Conservation (phyloP, 2,797 vertebrate species). For the Sebastes aleutianus region DNA sequence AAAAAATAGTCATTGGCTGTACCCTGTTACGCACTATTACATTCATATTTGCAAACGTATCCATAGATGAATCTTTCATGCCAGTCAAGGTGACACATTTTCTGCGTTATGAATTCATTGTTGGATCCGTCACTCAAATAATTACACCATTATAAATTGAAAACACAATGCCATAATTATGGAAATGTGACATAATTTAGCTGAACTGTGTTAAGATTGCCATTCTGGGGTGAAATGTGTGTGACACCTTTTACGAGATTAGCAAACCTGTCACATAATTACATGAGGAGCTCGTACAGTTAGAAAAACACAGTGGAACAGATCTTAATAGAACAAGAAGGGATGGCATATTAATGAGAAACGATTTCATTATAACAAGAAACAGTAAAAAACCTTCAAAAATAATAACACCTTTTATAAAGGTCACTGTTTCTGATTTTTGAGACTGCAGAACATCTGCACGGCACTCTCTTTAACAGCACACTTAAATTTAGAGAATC, state of each 20-base stretch:
- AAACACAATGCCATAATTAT: slow-evolving; percentile 16
- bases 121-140: slow-evolving; percentile 3
- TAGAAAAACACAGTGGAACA: slow-evolving; percentile 40
- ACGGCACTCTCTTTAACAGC: neutral
- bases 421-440: neutral
- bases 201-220: slow-evolving; percentile 7
- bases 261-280: slow-evolving; percentile 50
- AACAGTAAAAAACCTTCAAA: neutral
- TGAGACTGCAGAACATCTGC: neutral
- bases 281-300: slow-evolving; percentile 2
- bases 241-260: slow-evolving; percentile 48
- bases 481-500: neutral
- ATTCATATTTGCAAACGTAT: slow-evolving; percentile 1
- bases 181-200: slow-evolving; percentile 24
- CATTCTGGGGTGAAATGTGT: slow-evolving; percentile 37
- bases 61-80: neutral
- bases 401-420: neutral
- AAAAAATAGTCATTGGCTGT: neutral
- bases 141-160: slow-evolving; percentile 10
- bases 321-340: slow-evolving; percentile 24
- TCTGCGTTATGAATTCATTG: neutral
- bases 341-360: slow-evolving; percentile 24
- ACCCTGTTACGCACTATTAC: neutral
- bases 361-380: neutral
- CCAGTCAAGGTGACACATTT: neutral